Base-by-base conservation (phyloP, 2,113 vertebrate genomes). In the Paralichthys olivaceus region DNA sequence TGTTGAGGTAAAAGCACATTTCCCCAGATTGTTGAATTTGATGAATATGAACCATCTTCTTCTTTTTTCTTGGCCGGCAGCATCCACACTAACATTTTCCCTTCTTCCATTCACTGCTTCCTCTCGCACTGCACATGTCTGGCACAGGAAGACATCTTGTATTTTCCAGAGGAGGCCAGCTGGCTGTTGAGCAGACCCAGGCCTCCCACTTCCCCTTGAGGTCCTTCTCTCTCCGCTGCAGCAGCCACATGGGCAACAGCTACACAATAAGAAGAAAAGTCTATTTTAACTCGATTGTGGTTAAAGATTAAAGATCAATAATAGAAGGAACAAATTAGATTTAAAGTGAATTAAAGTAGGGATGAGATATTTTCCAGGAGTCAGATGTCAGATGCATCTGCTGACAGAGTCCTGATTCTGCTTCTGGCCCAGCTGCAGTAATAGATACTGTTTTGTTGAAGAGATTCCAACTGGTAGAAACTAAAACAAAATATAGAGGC, bases 141-240 rank as follows among this genome's bases (percentile, higher is more conserved):
- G 89, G 75, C 84, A 71, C 74, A 47, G 53, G 58, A 72, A 79
- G 54, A 22, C 54, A 54, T 72, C 74, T 72, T 77, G 74, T 81
- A 89, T 85, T 91, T 91, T 90, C 84, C 87, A 84, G 54, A 66
- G 70, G 59, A 79, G 73, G 62, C 73, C 74, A 84, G 72, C 73
- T 82, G 84, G 51, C 77, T 74, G 68, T n/a, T 7, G 70, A 77
- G 79, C 25, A 75, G 69, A 83, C 68, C 87, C 49, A 54, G 78
- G 77, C 70, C 69, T 81, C 69, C 88, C 56, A 51, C 20, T 81
- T 86, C 61, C 37, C 81, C 84, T 63, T 85, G 85, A 58, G 80
- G 71, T 75, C 87, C 83, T 77, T 74, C 65, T 68, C 72, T 34
- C 60, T 63, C 34, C n/a, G 7, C 32, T 74, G 69, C 72, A 78